Conservation (phyloP, 2,888 invertebrate species). For the Andrena camellia region DNA sequence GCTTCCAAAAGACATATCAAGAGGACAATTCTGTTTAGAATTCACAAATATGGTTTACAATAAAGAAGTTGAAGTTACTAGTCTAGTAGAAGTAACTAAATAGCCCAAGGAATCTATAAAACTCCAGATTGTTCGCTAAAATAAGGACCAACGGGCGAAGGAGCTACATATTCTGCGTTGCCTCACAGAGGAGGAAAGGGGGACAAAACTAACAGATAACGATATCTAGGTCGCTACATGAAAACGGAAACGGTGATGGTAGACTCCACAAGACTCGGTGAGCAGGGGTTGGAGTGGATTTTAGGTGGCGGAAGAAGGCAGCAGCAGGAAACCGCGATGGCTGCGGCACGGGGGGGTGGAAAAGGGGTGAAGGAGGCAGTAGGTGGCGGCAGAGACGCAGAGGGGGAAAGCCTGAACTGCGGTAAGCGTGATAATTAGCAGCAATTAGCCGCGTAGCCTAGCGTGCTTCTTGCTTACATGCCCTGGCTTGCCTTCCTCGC, state of each 20-base stretch:
- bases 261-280: constrained; percentile 33
- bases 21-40: too few relatives aligned
- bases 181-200: neutral
- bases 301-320: constrained; percentile 17
- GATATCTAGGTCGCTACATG: constrained; percentile 49
- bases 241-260: constrained; percentile 29
- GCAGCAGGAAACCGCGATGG: constrained; percentile 12
- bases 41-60: too few relatives aligned
- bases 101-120: too few relatives aligned
- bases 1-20: too few relatives aligned
- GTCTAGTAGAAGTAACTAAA: too few relatives aligned
- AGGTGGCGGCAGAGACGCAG: constrained; percentile 31
- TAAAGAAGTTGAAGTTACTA: too few relatives aligned
- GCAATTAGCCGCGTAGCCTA: constrained; percentile 81
- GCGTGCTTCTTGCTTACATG: constrained; percentile 74
- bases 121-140: neutral
- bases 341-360: constrained; percentile 23
- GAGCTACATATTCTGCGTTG: neutral
- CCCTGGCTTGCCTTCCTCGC: constrained; percentile 67
- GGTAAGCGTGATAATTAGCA: constrained; percentile 83
- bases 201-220: constrained; percentile 23
- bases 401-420: constrained; percentile 71
- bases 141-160: neutral
- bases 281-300: constrained; percentile 32
- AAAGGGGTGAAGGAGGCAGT: constrained; percentile 25